These are phyloP conservation scores for Meloidogyne floridensis DNA, from an alignment of 1,140 invertebrate species.

Conservation along the genomic window DNA sequence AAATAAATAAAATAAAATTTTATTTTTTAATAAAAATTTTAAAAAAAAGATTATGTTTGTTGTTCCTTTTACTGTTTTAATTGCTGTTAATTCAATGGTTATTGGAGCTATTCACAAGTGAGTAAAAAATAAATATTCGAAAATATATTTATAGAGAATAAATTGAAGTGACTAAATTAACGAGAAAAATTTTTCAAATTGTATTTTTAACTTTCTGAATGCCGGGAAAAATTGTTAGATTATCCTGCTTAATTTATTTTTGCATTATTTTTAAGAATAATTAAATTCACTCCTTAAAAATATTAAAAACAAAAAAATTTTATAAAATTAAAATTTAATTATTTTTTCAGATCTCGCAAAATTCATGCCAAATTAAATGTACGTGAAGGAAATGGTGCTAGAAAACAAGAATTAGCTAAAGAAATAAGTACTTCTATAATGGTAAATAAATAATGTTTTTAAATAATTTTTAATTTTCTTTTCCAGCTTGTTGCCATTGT, in stretches of 20 bases:
- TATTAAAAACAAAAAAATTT: no score
- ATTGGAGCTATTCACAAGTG: conserved; percentile 50
- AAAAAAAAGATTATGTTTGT: conserved; percentile 45
- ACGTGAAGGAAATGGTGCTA: conserved; percentile 45
- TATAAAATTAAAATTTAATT: not conserved
- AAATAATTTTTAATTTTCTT: not conserved
- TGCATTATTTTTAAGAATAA: no score
- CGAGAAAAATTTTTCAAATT: no score
- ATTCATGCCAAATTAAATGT: conserved; percentile 59
- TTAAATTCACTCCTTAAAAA: no score
- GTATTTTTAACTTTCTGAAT: no score
- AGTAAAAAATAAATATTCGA: not conserved
- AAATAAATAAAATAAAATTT: not conserved
- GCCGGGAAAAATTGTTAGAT: no score
- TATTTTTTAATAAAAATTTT: conserved; percentile 17
- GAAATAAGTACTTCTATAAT: conserved; percentile 60
- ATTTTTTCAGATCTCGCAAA: conserved; percentile 42
- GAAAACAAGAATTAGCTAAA: conserved; percentile 60
- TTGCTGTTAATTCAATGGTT: conserved; percentile 50
- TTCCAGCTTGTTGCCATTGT: conserved; percentile 55
- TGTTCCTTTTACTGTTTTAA: conserved; percentile 50
- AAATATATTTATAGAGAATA: no score
- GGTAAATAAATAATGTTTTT: conserved; percentile 16
- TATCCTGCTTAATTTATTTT: no score
- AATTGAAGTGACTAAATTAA: no score